These are phyloP conservation scores for Syngnathus acus DNA, from an alignment of 2,797 vertebrate species.

Conservation along the genomic window DNA sequence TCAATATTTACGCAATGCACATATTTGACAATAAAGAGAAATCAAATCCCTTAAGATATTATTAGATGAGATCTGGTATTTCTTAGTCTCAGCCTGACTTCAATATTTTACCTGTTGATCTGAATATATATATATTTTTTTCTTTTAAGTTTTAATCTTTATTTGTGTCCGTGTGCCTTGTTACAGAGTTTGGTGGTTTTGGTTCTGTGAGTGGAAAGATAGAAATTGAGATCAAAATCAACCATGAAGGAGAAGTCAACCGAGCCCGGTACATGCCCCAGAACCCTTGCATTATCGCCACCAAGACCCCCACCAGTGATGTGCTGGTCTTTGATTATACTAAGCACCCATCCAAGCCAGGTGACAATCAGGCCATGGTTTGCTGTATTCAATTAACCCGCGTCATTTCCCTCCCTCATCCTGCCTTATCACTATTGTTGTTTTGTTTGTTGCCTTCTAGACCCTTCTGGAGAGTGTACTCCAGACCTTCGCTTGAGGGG, in stretches of 20 bases:
- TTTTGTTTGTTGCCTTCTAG: slow-evolving; percentile 50
- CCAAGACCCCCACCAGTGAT: slow-evolving; percentile 94
- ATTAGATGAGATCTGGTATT: neutral
- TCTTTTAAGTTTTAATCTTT: neutral
- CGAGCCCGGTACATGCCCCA: slow-evolving; percentile 97
- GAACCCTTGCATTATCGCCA: slow-evolving; percentile 96
- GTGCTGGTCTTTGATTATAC: slow-evolving; percentile 98
- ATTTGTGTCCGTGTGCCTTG: neutral
- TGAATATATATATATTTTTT: neutral
- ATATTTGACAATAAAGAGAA: neutral
- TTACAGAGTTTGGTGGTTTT: slow-evolving; percentile 93
- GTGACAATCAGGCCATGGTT: slow-evolving; percentile 50
- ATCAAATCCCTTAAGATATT: neutral
- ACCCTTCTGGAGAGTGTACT: slow-evolving; percentile 94
- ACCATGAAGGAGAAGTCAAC: slow-evolving; percentile 97
- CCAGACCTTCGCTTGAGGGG: slow-evolving; percentile 90
- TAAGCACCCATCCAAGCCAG: slow-evolving; percentile 96
- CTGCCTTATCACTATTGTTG: neutral
- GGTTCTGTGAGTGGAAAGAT: slow-evolving; percentile 97
- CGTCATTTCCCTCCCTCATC: neutral
- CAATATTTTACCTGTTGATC: neutral
- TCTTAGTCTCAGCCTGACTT: neutral
- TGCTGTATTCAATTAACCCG: neutral
- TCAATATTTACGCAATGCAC: neutral
- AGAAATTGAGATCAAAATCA: slow-evolving; percentile 98